A percentile compares a stretch with the other conserved stretches of the same genome.
These are phyloP conservation scores for Andrena flavipes DNA, from an alignment of 2,888 invertebrate species.

Conservation along the genomic window DNA sequence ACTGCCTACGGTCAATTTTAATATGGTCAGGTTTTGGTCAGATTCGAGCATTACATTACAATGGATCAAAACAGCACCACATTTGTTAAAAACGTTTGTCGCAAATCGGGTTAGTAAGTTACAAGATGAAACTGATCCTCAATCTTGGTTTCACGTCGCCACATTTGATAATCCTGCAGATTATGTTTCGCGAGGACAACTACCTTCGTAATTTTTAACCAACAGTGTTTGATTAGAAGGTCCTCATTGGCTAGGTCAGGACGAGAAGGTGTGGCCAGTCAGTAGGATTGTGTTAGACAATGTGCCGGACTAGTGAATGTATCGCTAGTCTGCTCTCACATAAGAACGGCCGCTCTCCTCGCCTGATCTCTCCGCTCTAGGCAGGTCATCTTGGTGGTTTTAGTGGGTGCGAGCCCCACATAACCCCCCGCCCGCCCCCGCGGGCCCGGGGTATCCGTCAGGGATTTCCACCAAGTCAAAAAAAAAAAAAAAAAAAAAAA, in stretches of 20 bases:
- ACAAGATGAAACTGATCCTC: neutral
- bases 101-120: slow-evolving; percentile 4
- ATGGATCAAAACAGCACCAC: slow-evolving; percentile 4
- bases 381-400: too few species aligned
- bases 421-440: too few species aligned
- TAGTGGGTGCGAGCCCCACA: too few species aligned
- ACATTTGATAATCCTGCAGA: slow-evolving; percentile 29
- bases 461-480: too few species aligned
- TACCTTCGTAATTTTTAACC: neutral
- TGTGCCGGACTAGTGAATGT: too few species aligned
- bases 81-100: slow-evolving; percentile 2
- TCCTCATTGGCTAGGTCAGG: neutral
- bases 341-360: too few species aligned
- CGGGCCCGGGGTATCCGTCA: too few species aligned
- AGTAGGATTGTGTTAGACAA: neutral
- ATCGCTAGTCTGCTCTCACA: too few species aligned
- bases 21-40: slow-evolving; percentile 1
- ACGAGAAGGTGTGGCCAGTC: neutral
- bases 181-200: slow-evolving; percentile 12
- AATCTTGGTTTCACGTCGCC: neutral
- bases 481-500: too few species aligned
- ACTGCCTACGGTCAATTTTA: too few species aligned
- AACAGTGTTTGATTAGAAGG: neutral
- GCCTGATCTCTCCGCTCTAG: too few species aligned
- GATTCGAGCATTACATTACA: slow-evolving; percentile 12